Percentiles rank a stretch among this genome's conserved stretches.
These are phyloP conservation scores for Microctonus brassicae DNA, from an alignment of 2,888 invertebrate species.

Conservation along the genomic window DNA sequence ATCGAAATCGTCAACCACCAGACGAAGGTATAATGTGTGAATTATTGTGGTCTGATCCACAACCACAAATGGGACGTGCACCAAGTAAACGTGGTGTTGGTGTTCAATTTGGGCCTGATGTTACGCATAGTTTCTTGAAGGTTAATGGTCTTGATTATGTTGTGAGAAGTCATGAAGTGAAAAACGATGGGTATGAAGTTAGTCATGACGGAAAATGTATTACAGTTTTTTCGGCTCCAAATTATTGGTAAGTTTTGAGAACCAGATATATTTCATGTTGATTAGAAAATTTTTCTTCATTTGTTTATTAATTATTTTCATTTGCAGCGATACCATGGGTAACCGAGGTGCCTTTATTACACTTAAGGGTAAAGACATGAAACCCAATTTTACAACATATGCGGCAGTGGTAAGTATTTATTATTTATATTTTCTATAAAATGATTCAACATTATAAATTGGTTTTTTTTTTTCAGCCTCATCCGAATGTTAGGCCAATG, in stretches of 20 bases:
- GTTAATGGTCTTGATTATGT: constrained; percentile 92
- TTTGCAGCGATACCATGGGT: constrained; percentile 96
- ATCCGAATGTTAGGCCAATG: constrained; percentile 98
- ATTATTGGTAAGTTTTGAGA: constrained; percentile 86
- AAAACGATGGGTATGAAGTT: constrained; percentile 95
- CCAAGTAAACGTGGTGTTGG: constrained; percentile 98
- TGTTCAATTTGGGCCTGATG: constrained; percentile 98
- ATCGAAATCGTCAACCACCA: constrained; percentile 96
- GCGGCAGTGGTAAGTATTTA: constrained; percentile 88
- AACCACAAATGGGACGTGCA: constrained; percentile 87
- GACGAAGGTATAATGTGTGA: constrained; percentile 98
- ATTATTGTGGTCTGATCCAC: constrained; percentile 98
- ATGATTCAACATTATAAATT: too few relatives aligned
- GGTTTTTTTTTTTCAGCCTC: constrained; percentile 80
- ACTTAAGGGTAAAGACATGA: constrained; percentile 91
- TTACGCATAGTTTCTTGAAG: constrained; percentile 88
- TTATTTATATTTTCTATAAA: constrained; percentile 3
- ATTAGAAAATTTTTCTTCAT: not conserved
- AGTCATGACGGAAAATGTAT: constrained; percentile 96
- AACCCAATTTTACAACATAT: constrained; percentile 91
- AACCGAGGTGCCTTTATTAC: constrained; percentile 98
- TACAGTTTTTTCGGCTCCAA: constrained; percentile 99
- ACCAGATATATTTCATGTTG: not conserved
- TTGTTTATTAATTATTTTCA: not conserved
- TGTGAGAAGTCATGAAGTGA: constrained; percentile 97